Conservation (phyloP, 2,888 invertebrate genomes). For the Hyposoter didymator region DNA sequence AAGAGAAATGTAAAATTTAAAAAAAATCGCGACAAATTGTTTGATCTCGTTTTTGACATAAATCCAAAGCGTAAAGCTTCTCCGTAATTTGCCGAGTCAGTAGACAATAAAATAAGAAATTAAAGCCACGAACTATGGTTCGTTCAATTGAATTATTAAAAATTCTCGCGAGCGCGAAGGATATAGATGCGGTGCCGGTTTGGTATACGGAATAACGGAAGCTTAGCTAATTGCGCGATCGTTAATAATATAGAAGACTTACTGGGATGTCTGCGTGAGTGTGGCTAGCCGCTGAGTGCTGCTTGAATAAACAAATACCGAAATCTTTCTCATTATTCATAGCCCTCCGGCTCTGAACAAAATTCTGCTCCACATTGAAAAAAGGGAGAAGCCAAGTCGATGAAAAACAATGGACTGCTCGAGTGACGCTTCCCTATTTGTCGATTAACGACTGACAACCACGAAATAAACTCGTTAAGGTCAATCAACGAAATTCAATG, state of each 20-base stretch:
- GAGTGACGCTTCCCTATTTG: conserved; percentile 46
- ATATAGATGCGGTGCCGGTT: conserved; percentile 71
- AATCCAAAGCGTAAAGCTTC: background rate
- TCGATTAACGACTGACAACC: conserved; percentile 21
- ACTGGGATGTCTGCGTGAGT: conserved; percentile 63
- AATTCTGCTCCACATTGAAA: conserved; percentile 52
- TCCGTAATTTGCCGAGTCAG: background rate
- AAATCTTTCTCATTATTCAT: conserved; percentile 80
- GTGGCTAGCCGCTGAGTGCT: conserved; percentile 79
- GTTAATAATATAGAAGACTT: conserved; percentile 79
- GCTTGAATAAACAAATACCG: conserved; percentile 82
- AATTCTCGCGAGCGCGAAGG: conserved; percentile 80
- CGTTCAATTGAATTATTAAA: conserved; percentile 81
- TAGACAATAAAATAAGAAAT: background rate
- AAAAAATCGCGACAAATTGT: no score
- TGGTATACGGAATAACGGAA: conserved; percentile 71
- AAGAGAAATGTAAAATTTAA: no score
- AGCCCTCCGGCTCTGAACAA: conserved; percentile 44
- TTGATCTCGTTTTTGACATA: no score
- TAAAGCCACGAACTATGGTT: conserved; percentile 10
- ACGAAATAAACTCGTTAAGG: conserved; percentile 1
- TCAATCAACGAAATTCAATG: background rate
- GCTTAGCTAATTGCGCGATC: conserved; percentile 80
- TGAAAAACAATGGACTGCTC: conserved; percentile 55
- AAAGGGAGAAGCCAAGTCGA: conserved; percentile 26